Base-by-base conservation (phyloP, 2,797 vertebrate genomes). In the Sphenopsis melanotis region DNA sequence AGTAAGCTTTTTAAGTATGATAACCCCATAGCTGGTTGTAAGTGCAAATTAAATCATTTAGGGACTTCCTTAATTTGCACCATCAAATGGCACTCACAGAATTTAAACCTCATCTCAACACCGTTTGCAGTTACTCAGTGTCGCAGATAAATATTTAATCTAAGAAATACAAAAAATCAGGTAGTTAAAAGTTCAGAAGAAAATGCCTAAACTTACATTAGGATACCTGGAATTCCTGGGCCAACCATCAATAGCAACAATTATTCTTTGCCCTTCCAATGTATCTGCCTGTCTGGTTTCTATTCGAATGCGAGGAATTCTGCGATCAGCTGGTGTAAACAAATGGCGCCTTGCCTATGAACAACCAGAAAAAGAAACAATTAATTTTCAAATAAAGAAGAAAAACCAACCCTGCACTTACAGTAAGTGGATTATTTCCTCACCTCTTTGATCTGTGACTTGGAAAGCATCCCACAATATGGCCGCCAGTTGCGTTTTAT, bases 401-500 rank as follows among this genome's bases (percentile, higher is more conserved):
- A 65, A 74, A 34, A 22, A 5, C 3, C 55, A 76, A 41, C 5
- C 8, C 29, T 53, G 10, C 20, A 64, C 13, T 76, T 55, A 37
- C 0, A 89, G 3, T 27, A 57, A 68, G 12, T 13, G 32, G 3
- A 11, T 7, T 55, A 55, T 63, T 55, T 53, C 83, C 97, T 94
- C 42, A 99, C 98, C 98, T 99, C 98, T 95, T 99, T 99, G 95
- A 99, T 99, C 66, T 98, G 98, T 26, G 99, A 99, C 72, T 98
- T 97, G 85, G 98, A 98, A 87, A 99, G 98, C 99, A 99, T 99
- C 81, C 99, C 99, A 92, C 99, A 99, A 91, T 98, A 99, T 0
- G 99, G 99, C 87, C 99, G 98, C 99, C 99, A 99, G 97, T 98
- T 99, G 86, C 99, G 98, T 97, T 99, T 99, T 95, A 99, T 99